Evolutionary conservation across 2,113 vertebrate genomes (phyloP).

Genomic region (Osmerus eperlanus): DNA sequence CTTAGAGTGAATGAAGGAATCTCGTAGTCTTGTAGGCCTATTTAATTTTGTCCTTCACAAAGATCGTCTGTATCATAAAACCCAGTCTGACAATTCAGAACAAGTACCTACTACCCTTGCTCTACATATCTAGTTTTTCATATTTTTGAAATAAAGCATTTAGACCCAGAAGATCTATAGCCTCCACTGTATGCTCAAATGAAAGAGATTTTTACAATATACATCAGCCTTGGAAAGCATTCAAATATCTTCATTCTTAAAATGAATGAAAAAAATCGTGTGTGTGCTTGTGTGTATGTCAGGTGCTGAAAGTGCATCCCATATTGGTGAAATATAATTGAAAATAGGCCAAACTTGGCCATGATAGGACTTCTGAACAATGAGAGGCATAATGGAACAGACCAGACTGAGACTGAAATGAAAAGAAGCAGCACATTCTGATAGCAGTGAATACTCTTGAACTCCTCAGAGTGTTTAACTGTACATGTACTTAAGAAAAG

Average conservation of each 20-base stretch:
- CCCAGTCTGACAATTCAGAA: constrained; percentile 23
- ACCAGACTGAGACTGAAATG: constrained; percentile 16
- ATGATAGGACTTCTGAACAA: constrained; percentile 8
- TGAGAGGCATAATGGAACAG: background rate
- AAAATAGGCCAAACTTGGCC: background rate
- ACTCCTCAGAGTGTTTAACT: background rate
- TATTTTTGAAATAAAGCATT: constrained; percentile 26
- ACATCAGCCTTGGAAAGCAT: constrained; percentile 27
- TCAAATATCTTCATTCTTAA: constrained; percentile 5
- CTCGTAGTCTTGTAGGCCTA: too few relatives aligned
- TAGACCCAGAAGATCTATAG: constrained; percentile 40
- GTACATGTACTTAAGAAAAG: background rate
- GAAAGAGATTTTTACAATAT: constrained; percentile 9
- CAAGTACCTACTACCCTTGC: constrained; percentile 39
- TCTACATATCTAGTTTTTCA: constrained; percentile 43
- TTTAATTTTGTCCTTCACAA: too few relatives aligned
- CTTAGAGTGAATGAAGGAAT: too few relatives aligned
- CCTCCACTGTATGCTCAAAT: constrained; percentile 20
- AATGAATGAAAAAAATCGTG: constrained; percentile 1
- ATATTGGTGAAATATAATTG: constrained; percentile 11
- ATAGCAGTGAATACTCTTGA: background rate
- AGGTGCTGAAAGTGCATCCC: constrained; percentile 6
- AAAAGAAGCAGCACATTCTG: constrained; percentile 12
- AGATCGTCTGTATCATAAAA: too few relatives aligned
- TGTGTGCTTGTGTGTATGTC: background rate